Conservation (phyloP, 2,888 invertebrate species). For the Apotomis turbidana region DNA sequence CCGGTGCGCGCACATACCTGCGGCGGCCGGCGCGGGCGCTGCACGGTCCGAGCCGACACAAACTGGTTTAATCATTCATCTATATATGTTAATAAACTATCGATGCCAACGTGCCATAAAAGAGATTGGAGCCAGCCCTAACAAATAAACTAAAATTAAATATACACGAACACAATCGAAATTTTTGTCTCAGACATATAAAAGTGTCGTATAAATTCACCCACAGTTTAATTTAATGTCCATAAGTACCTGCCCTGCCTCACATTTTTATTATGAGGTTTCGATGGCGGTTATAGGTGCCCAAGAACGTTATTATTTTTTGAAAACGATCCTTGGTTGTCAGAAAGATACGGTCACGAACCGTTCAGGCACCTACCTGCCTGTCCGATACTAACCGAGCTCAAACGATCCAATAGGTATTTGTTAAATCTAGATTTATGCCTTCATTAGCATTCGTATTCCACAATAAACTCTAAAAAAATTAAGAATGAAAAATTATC, state of each 20-base stretch:
- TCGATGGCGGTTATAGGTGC: slow-evolving; percentile 77
- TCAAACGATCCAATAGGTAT: slow-evolving; percentile 11
- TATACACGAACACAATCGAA: slow-evolving; percentile 83
- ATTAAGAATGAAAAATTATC: slow-evolving; percentile 35
- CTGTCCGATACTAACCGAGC: slow-evolving; percentile 20
- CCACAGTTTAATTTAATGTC: slow-evolving; percentile 84
- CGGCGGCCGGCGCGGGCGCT: slow-evolving; percentile 4
- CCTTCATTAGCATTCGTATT: background rate
- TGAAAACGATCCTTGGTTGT: slow-evolving; percentile 79
- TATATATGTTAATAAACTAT: slow-evolving; percentile 81
- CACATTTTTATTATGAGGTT: slow-evolving; percentile 78
- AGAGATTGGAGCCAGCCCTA: slow-evolving; percentile 77
- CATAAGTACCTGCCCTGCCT: slow-evolving; percentile 81
- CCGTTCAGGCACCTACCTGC: slow-evolving; percentile 31
- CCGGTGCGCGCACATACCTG: background rate
- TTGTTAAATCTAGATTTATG: slow-evolving; percentile 4
- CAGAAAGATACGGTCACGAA: slow-evolving; percentile 51
- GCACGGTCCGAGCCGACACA: slow-evolving; percentile 21
- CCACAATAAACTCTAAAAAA: background rate
- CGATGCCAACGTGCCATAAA: slow-evolving; percentile 78
- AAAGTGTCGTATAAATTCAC: slow-evolving; percentile 84
- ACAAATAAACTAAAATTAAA: slow-evolving; percentile 84
- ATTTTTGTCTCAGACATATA: slow-evolving; percentile 83
- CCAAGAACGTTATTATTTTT: slow-evolving; percentile 80
- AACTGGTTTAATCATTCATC: slow-evolving; percentile 79